phyloP scores from a whole-genome alignment of 2,888 invertebrate species.

The Melieria crassipennis region DNA sequence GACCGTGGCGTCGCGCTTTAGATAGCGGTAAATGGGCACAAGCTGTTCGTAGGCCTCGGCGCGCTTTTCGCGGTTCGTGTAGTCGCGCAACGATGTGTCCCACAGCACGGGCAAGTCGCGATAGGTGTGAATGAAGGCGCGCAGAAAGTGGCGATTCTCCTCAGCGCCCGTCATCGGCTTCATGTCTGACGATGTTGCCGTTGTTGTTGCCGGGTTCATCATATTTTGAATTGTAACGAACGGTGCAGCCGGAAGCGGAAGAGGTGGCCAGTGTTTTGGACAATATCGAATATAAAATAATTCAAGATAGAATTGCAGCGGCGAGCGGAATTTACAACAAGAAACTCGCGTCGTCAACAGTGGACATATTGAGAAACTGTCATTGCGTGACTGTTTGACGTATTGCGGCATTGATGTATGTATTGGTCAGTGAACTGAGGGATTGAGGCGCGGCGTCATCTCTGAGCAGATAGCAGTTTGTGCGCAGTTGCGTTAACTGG shows the following conservation, averaged over 20 bases:
- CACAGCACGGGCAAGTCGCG: constrained; percentile 60
- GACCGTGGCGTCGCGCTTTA: constrained; percentile 61
- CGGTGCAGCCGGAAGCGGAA: constrained; percentile 12
- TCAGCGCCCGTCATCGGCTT: constrained; percentile 57
- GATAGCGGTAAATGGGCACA: constrained; percentile 56
- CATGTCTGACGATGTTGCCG: constrained; percentile 43
- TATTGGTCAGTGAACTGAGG: constrained; percentile 26
- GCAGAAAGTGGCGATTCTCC: constrained; percentile 58
- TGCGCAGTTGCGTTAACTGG: no score
- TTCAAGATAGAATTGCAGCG: not conserved
- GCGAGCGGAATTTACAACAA: not conserved
- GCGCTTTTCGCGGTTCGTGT: constrained; percentile 61
- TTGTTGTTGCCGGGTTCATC: constrained; percentile 27
- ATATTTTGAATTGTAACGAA: constrained; percentile 15
- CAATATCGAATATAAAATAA: not conserved
- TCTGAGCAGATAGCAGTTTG: no score
- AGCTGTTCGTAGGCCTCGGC: constrained; percentile 58
- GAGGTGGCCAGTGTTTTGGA: not conserved
- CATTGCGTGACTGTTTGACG: constrained; percentile 55
- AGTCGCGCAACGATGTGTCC: constrained; percentile 61
- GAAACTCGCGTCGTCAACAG: not conserved
- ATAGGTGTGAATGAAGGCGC: constrained; percentile 59
- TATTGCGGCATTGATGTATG: constrained; percentile 56
- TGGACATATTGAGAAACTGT: constrained; percentile 57
- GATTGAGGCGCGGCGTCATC: not conserved